Evolutionary conservation across 2,888 invertebrate genomes (phyloP), one percentile per base, ranked within the genome.

Genomic region (Tanytarsus gracilentus): DNA sequence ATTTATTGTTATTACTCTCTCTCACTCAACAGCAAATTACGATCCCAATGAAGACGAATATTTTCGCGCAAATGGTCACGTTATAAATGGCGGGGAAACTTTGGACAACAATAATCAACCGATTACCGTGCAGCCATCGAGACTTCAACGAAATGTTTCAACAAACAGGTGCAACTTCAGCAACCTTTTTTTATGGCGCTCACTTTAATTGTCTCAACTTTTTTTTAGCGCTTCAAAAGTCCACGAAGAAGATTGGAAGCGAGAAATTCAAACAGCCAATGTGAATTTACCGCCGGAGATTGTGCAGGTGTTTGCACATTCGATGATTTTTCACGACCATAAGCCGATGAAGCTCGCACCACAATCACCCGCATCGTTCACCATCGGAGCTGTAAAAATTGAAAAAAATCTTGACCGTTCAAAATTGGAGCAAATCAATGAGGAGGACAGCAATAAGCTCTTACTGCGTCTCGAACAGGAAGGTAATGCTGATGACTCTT

Each of bases 41-140:
- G 74, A 75, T 68, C 71, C 74, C 21, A 73, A 74, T n/a, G 74
- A 74, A n/a, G 74, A 74, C 64, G 71, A 70, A 58, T 69, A 72
- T 30, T 70, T 69, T 56, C 64, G 68, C 60, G 66, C 67, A 0
- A 59, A 59, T 27, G 61, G 52, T n/a, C 26, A 44, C 61, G 33
- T 69, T 69, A 55, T 69, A 70, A 39, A 67, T 68, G n/a, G 52
- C 8, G 30, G 51, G n/a, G 53, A 53, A 23, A 30, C n/a, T 18
- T 61, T 64, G 8, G 66, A 67, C 8, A 69, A 71, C 51, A 71
- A 72, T 61, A 73, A 73, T 65, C 64, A 68, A 62, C 71, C 73
- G 23, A 70, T 74, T 40, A 69, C 70, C 61, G 66, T 68, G 61
- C 75, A 74, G 64, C 75, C 74, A 11, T 30, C 44, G 8, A 26